phyloP scores from a whole-genome alignment of 2,113 vertebrate species.

The Xiphorhynchus elegans region DNA sequence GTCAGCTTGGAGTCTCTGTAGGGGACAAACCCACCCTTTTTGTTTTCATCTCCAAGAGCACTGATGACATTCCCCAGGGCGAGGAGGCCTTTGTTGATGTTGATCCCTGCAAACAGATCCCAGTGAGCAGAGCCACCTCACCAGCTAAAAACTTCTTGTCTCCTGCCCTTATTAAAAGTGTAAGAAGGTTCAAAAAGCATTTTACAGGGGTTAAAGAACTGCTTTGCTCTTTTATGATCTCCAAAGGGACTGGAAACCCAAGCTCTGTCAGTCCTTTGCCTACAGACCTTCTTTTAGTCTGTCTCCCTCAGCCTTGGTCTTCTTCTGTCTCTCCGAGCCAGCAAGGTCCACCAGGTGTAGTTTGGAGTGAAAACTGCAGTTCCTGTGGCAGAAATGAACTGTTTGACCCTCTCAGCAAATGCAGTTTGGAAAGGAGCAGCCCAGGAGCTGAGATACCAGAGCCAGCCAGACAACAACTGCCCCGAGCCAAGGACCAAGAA shows the following conservation, averaged over 20 bases:
- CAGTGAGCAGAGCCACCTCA: neutral
- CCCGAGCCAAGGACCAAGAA: neutral
- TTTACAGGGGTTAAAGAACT: neutral
- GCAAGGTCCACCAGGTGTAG: slow-evolving; percentile 95
- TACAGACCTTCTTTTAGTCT: slow-evolving; percentile 91
- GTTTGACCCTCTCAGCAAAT: neutral
- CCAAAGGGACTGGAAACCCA: neutral
- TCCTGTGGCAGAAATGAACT: slow-evolving; percentile 38
- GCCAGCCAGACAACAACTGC: neutral
- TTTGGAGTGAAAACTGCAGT: slow-evolving; percentile 81
- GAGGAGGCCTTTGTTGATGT: slow-evolving; percentile 93
- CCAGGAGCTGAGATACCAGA: neutral
- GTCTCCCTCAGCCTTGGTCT: slow-evolving; percentile 96
- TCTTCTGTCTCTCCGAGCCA: slow-evolving; percentile 97
- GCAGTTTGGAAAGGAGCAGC: neutral
- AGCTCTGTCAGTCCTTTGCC: neutral
- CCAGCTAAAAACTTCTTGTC: neutral
- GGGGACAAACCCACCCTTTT: slow-evolving; percentile 90
- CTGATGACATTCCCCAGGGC: slow-evolving; percentile 96
- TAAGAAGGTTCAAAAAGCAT: neutral
- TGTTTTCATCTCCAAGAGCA: slow-evolving; percentile 94
- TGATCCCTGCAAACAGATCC: slow-evolving; percentile 83
- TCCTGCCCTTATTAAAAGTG: neutral
- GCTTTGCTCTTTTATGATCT: neutral
- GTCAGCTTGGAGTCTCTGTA: slow-evolving; percentile 97